Evolutionary conservation across 2,888 invertebrate genomes (phyloP).

Genomic region (Sialis fuliginosa): DNA sequence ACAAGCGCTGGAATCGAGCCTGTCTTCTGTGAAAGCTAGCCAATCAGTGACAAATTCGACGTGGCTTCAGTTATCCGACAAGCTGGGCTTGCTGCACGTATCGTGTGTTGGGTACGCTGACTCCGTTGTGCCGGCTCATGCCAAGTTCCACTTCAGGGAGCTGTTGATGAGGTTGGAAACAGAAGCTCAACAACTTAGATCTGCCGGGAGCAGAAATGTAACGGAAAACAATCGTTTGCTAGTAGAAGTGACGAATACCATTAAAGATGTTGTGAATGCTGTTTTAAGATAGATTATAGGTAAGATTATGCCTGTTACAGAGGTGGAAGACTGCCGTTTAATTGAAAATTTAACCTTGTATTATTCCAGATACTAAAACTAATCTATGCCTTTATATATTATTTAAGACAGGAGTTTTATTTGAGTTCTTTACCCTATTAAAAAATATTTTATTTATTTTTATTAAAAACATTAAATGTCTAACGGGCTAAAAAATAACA

Average conservation of each 20-base stretch:
- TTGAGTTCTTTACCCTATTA: too few relatives aligned
- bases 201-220: constrained; percentile 50
- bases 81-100: constrained; percentile 62
- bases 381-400: too few relatives aligned
- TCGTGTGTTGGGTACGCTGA: constrained; percentile 75
- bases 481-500: too few relatives aligned
- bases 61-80: constrained; percentile 64
- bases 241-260: constrained; percentile 52
- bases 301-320: neutral
- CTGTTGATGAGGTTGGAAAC: constrained; percentile 49
- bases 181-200: constrained; percentile 47
- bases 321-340: neutral
- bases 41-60: constrained; percentile 40
- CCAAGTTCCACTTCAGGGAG: constrained; percentile 74
- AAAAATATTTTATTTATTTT: too few relatives aligned
- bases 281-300: constrained; percentile 38
- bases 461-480: too few relatives aligned
- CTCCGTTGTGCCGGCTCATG: constrained; percentile 61
- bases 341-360: neutral
- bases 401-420: too few relatives aligned
- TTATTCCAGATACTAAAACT: neutral
- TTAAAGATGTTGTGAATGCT: constrained; percentile 55
- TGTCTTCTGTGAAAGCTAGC: constrained; percentile 37
- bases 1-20: constrained; percentile 43
- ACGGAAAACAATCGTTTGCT: constrained; percentile 48